Evolutionary conservation across 2,797 vertebrate genomes (phyloP), one percentile per base, ranked within the genome.

Genomic region (Lophius americanus): DNA sequence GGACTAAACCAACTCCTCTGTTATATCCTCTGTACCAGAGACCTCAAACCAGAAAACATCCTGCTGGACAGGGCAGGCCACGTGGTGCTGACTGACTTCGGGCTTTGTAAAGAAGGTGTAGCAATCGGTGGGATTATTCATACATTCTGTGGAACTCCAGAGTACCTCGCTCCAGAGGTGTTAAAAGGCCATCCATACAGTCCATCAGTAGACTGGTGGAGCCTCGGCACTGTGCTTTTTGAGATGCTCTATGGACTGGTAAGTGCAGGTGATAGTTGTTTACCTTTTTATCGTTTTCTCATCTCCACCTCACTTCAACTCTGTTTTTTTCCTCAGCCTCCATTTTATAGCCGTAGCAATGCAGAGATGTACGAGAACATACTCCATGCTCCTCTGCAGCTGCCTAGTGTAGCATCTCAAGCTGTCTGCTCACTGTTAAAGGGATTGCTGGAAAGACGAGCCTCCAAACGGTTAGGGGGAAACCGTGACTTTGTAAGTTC

Each of bases 121-220:
- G 94, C 95, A 55, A 89, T 93, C 36, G 96, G 95, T 0, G 95
- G 93, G 73, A 94, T 95, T 0, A 98, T 95, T 23, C 94, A 94
- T 70, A 99, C 97, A 7, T 97, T 99, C 89, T 99, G 97, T 0
- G 98, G 98, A 82, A 99, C 98, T 0, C 97, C 97, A 0, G 96
- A 99, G 92, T 95, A 95, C 71, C 79, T 95, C 3, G 92, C 94
- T 33, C 94, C 94, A 37, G 94, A 95, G 82, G 93, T 94, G 50
- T 89, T 95, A 13, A 79, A 73, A 60, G 92, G 94, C 58, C 76
- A 88, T 2, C 69, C 92, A 0, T 95, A 94, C 13, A 91, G 89
- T 73, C 84, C 86, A 8, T 87, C 89, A 0, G 93, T 95, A 75
- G 94, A 95, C 88, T 94, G 94, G 94, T 95, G 94, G 94, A 85